Base-by-base conservation (phyloP, 1,140 invertebrate genomes). In the Monochamus saltuarius region DNA sequence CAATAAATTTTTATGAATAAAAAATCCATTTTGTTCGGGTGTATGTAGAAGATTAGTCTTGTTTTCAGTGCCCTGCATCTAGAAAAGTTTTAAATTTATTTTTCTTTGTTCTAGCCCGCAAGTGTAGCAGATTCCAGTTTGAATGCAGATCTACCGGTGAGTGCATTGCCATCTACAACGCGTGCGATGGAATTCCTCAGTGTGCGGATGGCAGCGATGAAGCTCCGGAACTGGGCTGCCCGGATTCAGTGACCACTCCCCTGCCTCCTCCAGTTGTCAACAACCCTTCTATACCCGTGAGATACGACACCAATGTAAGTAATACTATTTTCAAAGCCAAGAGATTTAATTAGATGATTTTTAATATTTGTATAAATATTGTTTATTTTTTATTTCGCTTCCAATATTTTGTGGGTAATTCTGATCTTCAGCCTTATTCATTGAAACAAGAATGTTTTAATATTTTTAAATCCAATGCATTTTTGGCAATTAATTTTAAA, bases 91-190 rank as follows among this genome's bases (percentile, higher is more conserved):
- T 42, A 8, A n/a, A 29, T 35, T 35, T 49, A 6, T 49, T 36
- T 8, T 36, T 10, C 16, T 56, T 61, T 34, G 17, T 69, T 71
- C 37, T 43, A 72, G 71, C 59, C 36, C 65, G 68, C 50, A 74
- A 81, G 53, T 94, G 91, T 76, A 89, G 85, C 62, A 82, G 87
- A 46, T 91, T 90, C 76, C 92, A 97, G 75, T 96, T 95, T 73
- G 86, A 90, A 75, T 97, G 94, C 71, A 85, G 87, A 56, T 85
- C 86, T 35, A 88, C 87, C 19, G 85, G 87, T 19, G 95, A 97
- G 74, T 98, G 95, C 72, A 95, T 98, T 65, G 94, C 93, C 1
- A 90, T 95, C 64, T 97, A 97, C 75, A 96, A 98, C 76, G 91
- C 91, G 2, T 98, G 96, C 73, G 93, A 98, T 80, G 94, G 94